These are phyloP conservation scores for Drosophila acutilabella DNA, from an alignment of 2,888 invertebrate species.

Conservation along the genomic window DNA sequence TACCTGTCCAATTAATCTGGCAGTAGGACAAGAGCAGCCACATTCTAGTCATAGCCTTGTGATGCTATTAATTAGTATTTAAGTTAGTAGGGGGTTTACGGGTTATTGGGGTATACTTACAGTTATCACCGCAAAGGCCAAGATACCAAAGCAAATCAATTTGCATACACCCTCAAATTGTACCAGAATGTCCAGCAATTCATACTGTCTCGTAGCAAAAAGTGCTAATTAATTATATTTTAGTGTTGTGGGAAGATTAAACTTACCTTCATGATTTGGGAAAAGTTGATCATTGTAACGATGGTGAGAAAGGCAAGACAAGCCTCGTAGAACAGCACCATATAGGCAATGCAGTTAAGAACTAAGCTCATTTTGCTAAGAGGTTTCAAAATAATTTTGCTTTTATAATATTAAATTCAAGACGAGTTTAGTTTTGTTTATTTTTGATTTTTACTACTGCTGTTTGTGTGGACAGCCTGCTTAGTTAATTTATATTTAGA, in stretches of 20 bases:
- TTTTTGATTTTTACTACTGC: too few species aligned
- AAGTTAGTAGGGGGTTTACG: too few species aligned
- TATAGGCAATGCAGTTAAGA: conserved; percentile 11
- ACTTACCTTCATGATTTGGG: conserved; percentile 29
- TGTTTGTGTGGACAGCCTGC: too few species aligned
- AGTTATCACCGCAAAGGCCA: conserved; percentile 34
- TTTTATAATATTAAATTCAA: background rate
- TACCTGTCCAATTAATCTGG: conserved; percentile 31
- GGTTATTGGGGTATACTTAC: conserved; percentile 23
- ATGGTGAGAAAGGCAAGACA: conserved; percentile 15
- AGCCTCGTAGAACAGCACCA: conserved; percentile 35
- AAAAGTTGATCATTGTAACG: conserved; percentile 7
- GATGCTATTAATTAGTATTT: conserved; percentile 8
- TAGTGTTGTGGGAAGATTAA: too few species aligned
- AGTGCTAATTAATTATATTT: too few species aligned
- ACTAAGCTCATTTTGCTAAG: conserved; percentile 26
- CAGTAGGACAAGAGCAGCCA: conserved; percentile 37
- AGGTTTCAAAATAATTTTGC: background rate
- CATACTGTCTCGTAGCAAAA: conserved; percentile 1
- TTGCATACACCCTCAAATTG: conserved; percentile 7
- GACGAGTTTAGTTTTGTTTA: too few species aligned
- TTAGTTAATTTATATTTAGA: too few species aligned
- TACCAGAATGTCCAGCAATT: conserved; percentile 14
- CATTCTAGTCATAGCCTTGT: conserved; percentile 10
- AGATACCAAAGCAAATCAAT: conserved; percentile 16